Evolutionary conservation across 2,797 vertebrate genomes (phyloP), one percentile per base, ranked within the genome.

Genomic region (Parauchenoglanis punctatus): DNA sequence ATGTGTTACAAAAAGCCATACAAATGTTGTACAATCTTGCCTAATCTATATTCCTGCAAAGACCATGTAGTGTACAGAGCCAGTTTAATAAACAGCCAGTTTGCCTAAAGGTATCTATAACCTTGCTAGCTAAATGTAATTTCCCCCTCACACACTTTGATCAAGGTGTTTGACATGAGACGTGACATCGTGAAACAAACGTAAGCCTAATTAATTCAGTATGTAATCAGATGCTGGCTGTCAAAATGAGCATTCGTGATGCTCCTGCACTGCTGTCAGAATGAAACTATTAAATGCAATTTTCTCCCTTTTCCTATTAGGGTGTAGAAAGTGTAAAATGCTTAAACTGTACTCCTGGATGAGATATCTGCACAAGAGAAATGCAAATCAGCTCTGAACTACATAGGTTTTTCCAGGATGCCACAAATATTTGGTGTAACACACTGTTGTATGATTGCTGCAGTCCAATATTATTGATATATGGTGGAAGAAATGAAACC

Each of bases 131-230:
- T 28, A 59, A 59, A 35, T 40, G 28, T 58, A 28, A 58, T 80
- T 59, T 80, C 18, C 59, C 40, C 59, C 12, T 46, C 23, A 46
- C 59, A 46, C 13, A 0, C 78, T 81, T 81, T 81, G 59, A 63
- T 46, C 58, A 17, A 63, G 25, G 58, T 44, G 35, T 63, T n/a
- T 63, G 58, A 81, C 58, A 58, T 35, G 52, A 10, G 58, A 40
- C 18, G 2, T 56, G 28, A 35, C 4, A 8, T 35, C 5, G 18
- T 15, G 20, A 81, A 25, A 44, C 35, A 44, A 35, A 61, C 35
- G 12, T 81, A 44, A n/a, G 10, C 40, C 25, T 46, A 61, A 81
- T 63, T 81, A n/a, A 81, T 63, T 81, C 58, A 63, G 35, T 81
- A 63, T 63, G 20, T 63, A 44, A 63, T 61, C 35, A 46, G 78